Conservation (phyloP, 1,140 invertebrate species). For the Pissodes strobi region DNA sequence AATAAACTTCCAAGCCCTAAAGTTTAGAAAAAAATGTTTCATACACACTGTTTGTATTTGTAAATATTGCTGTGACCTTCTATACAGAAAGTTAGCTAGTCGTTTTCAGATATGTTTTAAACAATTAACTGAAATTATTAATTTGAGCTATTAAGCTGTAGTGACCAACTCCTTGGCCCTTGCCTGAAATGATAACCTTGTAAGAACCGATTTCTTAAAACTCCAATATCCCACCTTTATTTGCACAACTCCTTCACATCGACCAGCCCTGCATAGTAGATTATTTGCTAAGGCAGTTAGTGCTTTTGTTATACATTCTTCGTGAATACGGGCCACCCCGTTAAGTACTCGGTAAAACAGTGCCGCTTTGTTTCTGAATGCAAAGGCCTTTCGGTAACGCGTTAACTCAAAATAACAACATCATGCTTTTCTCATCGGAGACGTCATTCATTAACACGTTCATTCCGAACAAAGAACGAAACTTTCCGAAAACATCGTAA, state of each 20-base stretch:
- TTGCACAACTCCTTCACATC: constrained; percentile 16
- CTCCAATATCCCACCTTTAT: constrained; percentile 10
- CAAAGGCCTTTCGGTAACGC: constrained; percentile 23
- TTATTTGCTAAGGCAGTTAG: constrained; percentile 22
- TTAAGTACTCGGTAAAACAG: constrained; percentile 11
- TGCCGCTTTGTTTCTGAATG: constrained; percentile 16
- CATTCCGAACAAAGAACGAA: constrained; percentile 12
- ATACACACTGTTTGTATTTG: too few species aligned
- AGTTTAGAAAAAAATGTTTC: too few species aligned
- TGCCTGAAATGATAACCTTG: too few species aligned
- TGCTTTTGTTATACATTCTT: constrained; percentile 27
- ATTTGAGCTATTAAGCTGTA: too few species aligned
- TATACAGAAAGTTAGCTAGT: too few species aligned
- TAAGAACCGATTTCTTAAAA: too few species aligned
- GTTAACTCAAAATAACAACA: constrained; percentile 33
- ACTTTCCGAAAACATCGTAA: constrained; percentile 31
- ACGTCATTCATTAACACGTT: constrained; percentile 32
- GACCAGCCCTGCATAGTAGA: constrained; percentile 4
- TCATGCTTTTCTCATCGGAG: constrained; percentile 16
- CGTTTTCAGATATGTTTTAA: too few species aligned
- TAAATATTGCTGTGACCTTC: too few species aligned
- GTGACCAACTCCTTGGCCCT: too few species aligned
- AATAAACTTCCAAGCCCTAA: too few species aligned
- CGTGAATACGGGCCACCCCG: constrained; percentile 17
- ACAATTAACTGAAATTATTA: too few species aligned